phyloP scores from a whole-genome alignment of 2,888 invertebrate genomes.

The Tetragonisca angustula region DNA sequence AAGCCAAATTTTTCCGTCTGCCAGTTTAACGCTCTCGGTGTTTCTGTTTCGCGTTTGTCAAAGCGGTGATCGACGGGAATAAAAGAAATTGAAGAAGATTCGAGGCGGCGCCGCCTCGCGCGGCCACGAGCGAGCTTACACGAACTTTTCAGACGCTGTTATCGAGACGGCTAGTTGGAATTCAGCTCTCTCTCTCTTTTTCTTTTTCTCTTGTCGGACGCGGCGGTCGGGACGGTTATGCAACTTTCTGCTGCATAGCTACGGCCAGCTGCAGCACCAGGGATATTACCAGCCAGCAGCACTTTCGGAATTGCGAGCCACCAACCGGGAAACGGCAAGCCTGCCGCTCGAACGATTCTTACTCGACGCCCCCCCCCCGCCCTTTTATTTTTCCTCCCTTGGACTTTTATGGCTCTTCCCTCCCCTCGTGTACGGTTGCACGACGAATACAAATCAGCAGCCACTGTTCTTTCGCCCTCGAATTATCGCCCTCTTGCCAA shows the following conservation, averaged over 20 bases:
- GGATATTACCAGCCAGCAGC: constrained; percentile 47
- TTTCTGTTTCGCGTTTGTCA: neutral
- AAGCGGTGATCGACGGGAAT: constrained; percentile 5
- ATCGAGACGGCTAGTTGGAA: constrained; percentile 68
- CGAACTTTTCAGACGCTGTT: constrained; percentile 66
- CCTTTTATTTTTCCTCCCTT: constrained; percentile 31
- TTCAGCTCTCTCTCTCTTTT: constrained; percentile 51
- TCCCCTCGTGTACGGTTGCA: neutral
- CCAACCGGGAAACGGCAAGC: constrained; percentile 8
- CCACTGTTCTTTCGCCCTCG: neutral
- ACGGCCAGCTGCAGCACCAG: constrained; percentile 12
- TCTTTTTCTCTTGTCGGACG: neutral
- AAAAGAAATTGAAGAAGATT: constrained; percentile 17
- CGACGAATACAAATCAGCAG: constrained; percentile 13
- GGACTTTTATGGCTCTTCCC: neutral
- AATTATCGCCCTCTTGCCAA: neutral
- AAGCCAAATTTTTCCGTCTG: neutral
- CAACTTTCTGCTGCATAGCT: constrained; percentile 37
- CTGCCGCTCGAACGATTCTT: constrained; percentile 16
- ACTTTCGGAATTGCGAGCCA: constrained; percentile 56
- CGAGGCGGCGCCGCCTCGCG: neutral
- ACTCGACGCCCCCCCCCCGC: constrained; percentile 6
- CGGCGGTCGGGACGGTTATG: constrained; percentile 29
- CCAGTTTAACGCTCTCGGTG: neutral
- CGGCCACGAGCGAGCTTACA: neutral